These are phyloP conservation scores for Papilio gigon DNA, from an alignment of 2,888 invertebrate genomes.

Conservation along the genomic window DNA sequence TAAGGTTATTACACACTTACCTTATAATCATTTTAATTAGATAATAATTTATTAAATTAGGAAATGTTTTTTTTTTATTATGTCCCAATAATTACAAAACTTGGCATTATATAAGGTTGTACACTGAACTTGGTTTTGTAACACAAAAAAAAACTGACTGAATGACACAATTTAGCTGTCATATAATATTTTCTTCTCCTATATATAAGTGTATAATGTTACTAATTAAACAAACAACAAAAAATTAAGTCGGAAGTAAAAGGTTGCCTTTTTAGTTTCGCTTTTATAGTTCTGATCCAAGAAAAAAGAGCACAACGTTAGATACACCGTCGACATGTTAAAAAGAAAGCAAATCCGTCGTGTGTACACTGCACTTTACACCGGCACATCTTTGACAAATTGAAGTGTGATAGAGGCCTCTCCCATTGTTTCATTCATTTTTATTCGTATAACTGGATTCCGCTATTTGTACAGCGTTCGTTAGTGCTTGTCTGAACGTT, in stretches of 20 bases:
- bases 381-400: constrained; percentile 73
- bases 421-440: constrained; percentile 68
- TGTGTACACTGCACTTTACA: constrained; percentile 53
- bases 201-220: too few species aligned
- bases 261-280: too few species aligned
- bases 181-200: too few species aligned
- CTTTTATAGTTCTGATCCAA: neutral
- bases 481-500: constrained; percentile 72
- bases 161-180: too few species aligned
- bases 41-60: neutral
- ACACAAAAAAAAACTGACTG: too few species aligned
- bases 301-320: constrained; percentile 1
- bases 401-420: constrained; percentile 66
- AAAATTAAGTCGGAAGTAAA: too few species aligned
- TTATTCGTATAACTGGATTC: constrained; percentile 70
- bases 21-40: neutral
- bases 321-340: constrained; percentile 3
- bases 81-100: too few species aligned
- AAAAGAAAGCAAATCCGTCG: constrained; percentile 21
- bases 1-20: constrained; percentile 5
- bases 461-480: constrained; percentile 73
- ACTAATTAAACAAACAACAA: too few species aligned
- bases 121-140: too few species aligned
- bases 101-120: too few species aligned
- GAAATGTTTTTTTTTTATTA: too few species aligned